Evolutionary conservation across 2,888 invertebrate species (phyloP).

Genomic region (Mesoligia furuncula): DNA sequence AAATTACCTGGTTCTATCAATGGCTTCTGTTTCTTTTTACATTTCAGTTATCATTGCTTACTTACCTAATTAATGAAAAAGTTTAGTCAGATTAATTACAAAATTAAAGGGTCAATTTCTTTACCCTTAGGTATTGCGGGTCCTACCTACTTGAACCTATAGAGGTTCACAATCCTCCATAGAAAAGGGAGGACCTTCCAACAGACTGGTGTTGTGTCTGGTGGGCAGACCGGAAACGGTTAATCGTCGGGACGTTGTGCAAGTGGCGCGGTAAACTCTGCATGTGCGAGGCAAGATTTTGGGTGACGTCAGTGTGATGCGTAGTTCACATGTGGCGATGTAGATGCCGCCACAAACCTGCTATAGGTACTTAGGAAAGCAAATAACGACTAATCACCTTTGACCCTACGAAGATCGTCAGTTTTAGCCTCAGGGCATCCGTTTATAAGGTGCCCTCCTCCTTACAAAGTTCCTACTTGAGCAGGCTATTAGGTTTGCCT

Average conservation of each 20-base stretch:
- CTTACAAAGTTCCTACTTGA: not conserved
- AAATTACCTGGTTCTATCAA: not conserved
- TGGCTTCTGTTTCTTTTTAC: not conserved
- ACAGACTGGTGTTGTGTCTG: too few species aligned
- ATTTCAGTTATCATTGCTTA: not conserved
- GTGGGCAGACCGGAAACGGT: too few species aligned
- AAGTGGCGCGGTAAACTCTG: too few species aligned
- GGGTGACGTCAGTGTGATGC: too few species aligned
- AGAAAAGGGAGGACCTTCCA: too few species aligned
- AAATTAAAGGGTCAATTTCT: not conserved
- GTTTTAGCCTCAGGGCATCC: not conserved
- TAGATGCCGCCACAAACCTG: too few species aligned
- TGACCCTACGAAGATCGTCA: not conserved
- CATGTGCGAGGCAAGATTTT: too few species aligned
- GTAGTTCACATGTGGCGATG: too few species aligned
- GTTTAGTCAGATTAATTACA: not conserved
- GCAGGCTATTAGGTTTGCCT: not conserved
- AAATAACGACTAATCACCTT: not conserved
- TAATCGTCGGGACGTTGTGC: too few species aligned
- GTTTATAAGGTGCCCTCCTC: not conserved
- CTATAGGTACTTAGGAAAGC: too few species aligned
- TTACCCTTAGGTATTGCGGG: not conserved
- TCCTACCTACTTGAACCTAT: not conserved
- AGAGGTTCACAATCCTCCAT: too few species aligned
- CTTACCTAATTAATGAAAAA: not conserved